Percentiles rank a stretch among this genome's conserved stretches.
phyloP scores from a whole-genome alignment of 1,140 invertebrate genomes.

The Diabrotica undecimpunctata region DNA sequence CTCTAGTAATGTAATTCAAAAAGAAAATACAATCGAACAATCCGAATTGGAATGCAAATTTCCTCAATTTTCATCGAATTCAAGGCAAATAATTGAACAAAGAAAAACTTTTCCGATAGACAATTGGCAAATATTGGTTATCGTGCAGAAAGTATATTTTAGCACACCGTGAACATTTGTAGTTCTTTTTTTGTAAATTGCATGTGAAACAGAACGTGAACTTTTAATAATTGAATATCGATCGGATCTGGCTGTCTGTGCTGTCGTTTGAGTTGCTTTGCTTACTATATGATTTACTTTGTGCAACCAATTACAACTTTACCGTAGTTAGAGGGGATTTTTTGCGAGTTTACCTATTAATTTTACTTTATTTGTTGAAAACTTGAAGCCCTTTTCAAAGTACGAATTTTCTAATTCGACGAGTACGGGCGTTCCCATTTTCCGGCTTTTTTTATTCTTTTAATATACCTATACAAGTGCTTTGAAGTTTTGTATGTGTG shows the following conservation, averaged over 20 bases:
- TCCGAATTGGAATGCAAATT: conserved; percentile 2
- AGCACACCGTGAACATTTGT: conserved; percentile 1
- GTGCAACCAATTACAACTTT: conserved; percentile 30
- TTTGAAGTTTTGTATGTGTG: conserved; percentile 6
- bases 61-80: conserved; percentile 2
- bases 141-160: conserved; percentile 2
- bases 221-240: conserved; percentile 33
- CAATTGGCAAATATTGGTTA: conserved; percentile 2
- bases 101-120: conserved; percentile 2
- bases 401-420: conserved; percentile 28
- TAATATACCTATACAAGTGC: conserved; percentile 6
- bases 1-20: not conserved
- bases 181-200: conserved; percentile 13
- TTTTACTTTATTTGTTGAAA: conserved; percentile 31
- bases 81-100: not conserved
- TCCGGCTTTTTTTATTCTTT: conserved; percentile 13
- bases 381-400: conserved; percentile 22
- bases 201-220: conserved; percentile 29
- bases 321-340: conserved; percentile 19
- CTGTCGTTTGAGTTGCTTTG: conserved; percentile 16
- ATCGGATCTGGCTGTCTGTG: conserved; percentile 14
- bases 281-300: conserved; percentile 31
- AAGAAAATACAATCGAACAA: not conserved
- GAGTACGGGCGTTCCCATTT: conserved; percentile 21
- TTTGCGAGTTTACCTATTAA: conserved; percentile 27